Conservation (phyloP, 2,797 vertebrate species). For the Melanotaenia nigrans region DNA sequence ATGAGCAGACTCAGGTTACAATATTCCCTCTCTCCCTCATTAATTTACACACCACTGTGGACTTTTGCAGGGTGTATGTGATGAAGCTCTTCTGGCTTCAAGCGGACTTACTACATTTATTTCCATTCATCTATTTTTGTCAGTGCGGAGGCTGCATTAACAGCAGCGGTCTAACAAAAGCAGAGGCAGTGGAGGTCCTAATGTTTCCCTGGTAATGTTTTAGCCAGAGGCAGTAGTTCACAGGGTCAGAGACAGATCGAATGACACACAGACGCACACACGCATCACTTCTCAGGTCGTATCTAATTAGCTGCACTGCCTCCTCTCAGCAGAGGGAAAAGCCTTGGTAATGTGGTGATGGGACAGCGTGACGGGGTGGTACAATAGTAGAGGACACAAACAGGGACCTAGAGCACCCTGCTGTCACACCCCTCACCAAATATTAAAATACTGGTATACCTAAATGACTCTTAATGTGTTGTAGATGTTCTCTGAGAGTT, state of each 20-base stretch:
- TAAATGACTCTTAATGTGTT: conserved; percentile 6
- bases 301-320: conserved; percentile 69
- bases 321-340: conserved; percentile 34
- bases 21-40: conserved; percentile 51
- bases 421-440: conserved; percentile 3
- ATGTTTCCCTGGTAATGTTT: conserved; percentile 64
- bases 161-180: conserved; percentile 37
- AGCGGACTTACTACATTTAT: conserved; percentile 46
- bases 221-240: conserved; percentile 68
- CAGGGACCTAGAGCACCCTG: background rate
- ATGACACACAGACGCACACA: conserved; percentile 44
- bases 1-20: conserved; percentile 49
- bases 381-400: conserved; percentile 1
- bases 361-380: conserved; percentile 2
- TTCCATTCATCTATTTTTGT: conserved; percentile 55
- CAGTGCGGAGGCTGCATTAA: conserved; percentile 25
- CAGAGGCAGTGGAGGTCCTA: conserved; percentile 46
- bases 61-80: conserved; percentile 17
- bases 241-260: conserved; percentile 64
- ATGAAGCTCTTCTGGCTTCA: conserved; percentile 28
- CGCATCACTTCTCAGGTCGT: conserved; percentile 43
- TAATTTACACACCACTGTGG: conserved; percentile 53
- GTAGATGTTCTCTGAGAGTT: background rate
- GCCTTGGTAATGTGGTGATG: conserved; percentile 37
- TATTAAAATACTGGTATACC: conserved; percentile 5